Percentiles rank a stretch among this genome's conserved stretches.
Evolutionary conservation across 2,888 invertebrate genomes (phyloP).

Genomic region (Epistrophe grossulariae): DNA sequence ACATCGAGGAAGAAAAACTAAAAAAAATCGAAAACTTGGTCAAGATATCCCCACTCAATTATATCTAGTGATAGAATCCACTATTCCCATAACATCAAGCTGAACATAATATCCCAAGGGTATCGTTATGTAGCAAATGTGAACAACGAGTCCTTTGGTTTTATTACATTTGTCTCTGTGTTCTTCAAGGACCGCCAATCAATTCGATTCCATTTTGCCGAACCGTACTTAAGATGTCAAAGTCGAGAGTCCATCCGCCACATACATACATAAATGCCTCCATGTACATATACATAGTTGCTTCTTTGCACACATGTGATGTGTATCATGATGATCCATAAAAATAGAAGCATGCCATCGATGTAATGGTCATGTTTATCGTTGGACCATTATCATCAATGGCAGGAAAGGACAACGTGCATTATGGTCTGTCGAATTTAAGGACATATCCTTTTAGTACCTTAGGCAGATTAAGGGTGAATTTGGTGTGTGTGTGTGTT

Average conservation of each 20-base stretch:
- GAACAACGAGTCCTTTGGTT: conserved; percentile 64
- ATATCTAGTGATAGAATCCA: conserved; percentile 1
- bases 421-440: conserved; percentile 71
- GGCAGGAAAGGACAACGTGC: conserved; percentile 71
- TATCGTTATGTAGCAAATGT: conserved; percentile 61
- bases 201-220: conserved; percentile 67
- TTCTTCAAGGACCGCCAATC: conserved; percentile 58
- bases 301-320: neutral
- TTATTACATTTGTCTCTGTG: conserved; percentile 58
- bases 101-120: conserved; percentile 37
- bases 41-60: conserved; percentile 15
- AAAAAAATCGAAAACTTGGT: too few relatives aligned
- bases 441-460: conserved; percentile 47
- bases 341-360: conserved; percentile 61
- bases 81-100: neutral
- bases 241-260: conserved; percentile 39
- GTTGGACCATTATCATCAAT: conserved; percentile 71
- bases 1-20: too few relatives aligned
- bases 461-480: conserved; percentile 58
- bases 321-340: conserved; percentile 45
- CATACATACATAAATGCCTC: neutral
- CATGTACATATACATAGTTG: too few relatives aligned
- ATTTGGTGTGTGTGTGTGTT: conserved; percentile 18
- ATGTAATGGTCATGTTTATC: conserved; percentile 77
- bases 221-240: conserved; percentile 67